Percentiles rank a stretch among this genome's conserved stretches.
phyloP scores from a whole-genome alignment of 2,797 vertebrate species.

The Rhinoraja longicauda region DNA sequence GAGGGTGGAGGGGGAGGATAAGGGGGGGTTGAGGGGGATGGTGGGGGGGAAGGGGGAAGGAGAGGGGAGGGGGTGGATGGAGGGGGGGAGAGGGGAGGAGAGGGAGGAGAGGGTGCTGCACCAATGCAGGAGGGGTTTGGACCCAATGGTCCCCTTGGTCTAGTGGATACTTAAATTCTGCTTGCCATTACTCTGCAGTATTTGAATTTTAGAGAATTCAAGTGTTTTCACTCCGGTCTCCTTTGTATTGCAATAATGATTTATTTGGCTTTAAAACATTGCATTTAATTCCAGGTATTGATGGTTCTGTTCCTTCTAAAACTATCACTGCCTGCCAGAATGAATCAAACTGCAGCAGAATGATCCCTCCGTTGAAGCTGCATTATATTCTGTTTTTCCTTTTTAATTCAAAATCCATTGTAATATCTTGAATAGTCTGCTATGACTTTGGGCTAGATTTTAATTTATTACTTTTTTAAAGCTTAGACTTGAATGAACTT shows the following conservation, averaged over 20 bases:
- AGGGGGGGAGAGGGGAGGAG: too few species aligned
- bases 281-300: neutral
- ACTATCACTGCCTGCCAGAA: neutral
- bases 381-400: neutral
- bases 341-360: neutral
- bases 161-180: neutral
- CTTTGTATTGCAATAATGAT: neutral
- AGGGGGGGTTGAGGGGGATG: too few species aligned
- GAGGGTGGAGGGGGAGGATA: too few species aligned
- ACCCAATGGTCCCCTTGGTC: too few species aligned
- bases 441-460: neutral
- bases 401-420: neutral
- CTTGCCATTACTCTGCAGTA: neutral
- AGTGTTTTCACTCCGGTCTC: neutral
- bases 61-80: too few species aligned
- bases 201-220: slow-evolving; percentile 1
- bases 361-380: neutral
- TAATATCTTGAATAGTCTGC: neutral
- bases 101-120: too few species aligned
- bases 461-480: neutral
- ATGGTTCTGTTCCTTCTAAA: neutral
- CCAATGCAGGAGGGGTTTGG: too few species aligned
- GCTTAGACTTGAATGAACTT: neutral
- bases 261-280: neutral
- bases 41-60: too few species aligned